Evolutionary conservation across 1,140 invertebrate species (phyloP).

Genomic region (Bombus confusus): DNA sequence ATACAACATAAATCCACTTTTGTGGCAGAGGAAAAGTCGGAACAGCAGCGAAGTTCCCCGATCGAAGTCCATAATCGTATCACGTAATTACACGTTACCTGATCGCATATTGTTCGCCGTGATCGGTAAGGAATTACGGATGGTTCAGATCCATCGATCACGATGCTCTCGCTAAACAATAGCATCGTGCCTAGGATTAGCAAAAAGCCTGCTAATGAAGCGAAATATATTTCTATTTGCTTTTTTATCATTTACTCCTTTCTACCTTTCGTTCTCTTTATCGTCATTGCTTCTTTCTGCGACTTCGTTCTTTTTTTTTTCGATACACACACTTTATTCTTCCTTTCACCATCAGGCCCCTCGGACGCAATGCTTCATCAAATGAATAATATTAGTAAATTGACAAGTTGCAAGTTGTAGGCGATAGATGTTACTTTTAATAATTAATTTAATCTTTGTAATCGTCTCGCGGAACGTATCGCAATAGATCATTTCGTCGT

Average conservation of each 20-base stretch:
- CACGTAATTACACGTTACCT: neutral
- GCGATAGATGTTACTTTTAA: too few species aligned
- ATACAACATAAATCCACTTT: neutral
- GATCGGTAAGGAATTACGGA: neutral
- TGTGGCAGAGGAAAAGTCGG: neutral
- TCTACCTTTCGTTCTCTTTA: neutral
- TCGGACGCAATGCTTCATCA: accelerated
- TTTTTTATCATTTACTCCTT: neutral
- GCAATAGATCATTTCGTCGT: too few species aligned
- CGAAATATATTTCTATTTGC: neutral
- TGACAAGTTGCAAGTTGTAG: too few species aligned
- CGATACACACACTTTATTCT: neutral
- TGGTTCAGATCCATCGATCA: neutral
- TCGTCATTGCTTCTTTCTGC: neutral
- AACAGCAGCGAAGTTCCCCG: neutral
- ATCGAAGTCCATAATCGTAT: neutral
- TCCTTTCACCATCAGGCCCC: neutral
- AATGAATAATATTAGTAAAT: neutral
- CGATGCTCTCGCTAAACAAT: neutral
- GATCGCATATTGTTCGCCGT: neutral
- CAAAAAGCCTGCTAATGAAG: neutral
- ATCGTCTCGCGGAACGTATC: too few species aligned
- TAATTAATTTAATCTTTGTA: too few species aligned
- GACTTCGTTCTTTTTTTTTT: neutral
- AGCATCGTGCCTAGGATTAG: neutral